Conservation (phyloP, 1,140 invertebrate genomes). For the Drosophila repletoides region DNA sequence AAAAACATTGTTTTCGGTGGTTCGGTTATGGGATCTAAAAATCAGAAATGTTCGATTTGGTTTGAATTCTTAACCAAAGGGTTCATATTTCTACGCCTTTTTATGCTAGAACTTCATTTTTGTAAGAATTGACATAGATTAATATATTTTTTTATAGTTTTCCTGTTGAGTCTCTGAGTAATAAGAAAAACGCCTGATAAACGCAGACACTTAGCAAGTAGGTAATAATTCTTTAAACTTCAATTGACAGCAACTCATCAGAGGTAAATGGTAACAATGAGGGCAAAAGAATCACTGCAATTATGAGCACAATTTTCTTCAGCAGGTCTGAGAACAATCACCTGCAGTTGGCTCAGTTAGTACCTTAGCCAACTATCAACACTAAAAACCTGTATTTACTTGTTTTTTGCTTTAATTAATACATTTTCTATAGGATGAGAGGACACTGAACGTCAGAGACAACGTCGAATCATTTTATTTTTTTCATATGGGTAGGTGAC, state of each 20-base stretch:
- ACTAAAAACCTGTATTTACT: conserved; percentile 15
- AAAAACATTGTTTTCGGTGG: too few relatives aligned
- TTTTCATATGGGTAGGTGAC: conserved; percentile 46
- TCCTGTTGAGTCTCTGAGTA: background rate
- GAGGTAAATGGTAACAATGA: conserved; percentile 55
- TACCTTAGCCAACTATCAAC: background rate
- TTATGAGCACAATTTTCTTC: conserved; percentile 48
- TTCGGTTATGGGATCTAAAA: too few relatives aligned
- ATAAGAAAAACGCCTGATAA: conserved; percentile 24
- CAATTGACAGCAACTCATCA: conserved; percentile 53
- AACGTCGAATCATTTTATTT: conserved; percentile 41
- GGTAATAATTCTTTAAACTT: conserved; percentile 29
- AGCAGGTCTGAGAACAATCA: conserved; percentile 28
- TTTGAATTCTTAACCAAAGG: too few relatives aligned
- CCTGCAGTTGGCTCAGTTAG: too few relatives aligned
- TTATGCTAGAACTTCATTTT: too few relatives aligned
- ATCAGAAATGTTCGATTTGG: too few relatives aligned
- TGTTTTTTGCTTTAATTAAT: conserved; percentile 66
- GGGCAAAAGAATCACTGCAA: conserved; percentile 60
- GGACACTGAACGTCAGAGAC: conserved; percentile 18
- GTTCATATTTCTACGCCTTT: too few relatives aligned
- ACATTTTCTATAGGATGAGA: conserved; percentile 52
- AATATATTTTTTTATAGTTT: too few relatives aligned
- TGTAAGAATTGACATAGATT: too few relatives aligned
- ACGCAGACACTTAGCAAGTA: conserved; percentile 43